A percentile compares a stretch with the other conserved stretches of the same genome.
These are phyloP conservation scores for western clawed frog (Xenopus tropicalis) DNA, from an alignment of 2,113 vertebrate species.

Conservation along the genomic window DNA sequence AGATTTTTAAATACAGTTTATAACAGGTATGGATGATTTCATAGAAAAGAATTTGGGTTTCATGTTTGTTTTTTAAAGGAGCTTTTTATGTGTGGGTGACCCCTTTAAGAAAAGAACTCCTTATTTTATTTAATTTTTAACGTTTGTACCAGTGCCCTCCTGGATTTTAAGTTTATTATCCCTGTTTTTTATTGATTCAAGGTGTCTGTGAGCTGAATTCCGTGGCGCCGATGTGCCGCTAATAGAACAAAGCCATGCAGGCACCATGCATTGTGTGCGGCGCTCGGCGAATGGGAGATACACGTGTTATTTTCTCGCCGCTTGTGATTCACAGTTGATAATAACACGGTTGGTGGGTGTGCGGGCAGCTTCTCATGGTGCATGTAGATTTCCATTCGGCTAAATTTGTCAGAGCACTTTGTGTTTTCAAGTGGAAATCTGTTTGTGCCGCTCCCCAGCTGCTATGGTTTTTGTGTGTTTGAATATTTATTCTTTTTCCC, in stretches of 20 bases:
- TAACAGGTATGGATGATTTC: too few species aligned
- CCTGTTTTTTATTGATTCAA: too few species aligned
- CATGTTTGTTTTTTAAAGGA: too few species aligned
- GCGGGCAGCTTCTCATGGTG: constrained; percentile 18
- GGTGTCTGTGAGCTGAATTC: too few species aligned
- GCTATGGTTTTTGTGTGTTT: constrained; percentile 4
- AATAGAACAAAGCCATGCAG: neutral
- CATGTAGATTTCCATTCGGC: constrained; percentile 27
- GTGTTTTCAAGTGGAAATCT: constrained; percentile 39
- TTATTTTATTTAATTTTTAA: too few species aligned
- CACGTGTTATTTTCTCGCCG: neutral
- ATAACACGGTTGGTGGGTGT: constrained; percentile 38
- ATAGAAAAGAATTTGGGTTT: too few species aligned
- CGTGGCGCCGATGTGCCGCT: neutral
- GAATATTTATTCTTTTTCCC: neutral
- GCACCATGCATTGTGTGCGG: neutral
- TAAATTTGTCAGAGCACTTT: constrained; percentile 33
- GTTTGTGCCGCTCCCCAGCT: constrained; percentile 31
- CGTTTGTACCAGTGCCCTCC: too few species aligned
- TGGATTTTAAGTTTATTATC: too few species aligned
- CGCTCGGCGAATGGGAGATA: too few species aligned
- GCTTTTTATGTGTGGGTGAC: too few species aligned
- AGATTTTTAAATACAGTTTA: too few species aligned
- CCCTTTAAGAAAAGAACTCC: too few species aligned
- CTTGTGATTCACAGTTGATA: constrained; percentile 34